Evolutionary conservation across 1,140 invertebrate genomes (phyloP).

Genomic region (Elymnias hypermnestra): DNA sequence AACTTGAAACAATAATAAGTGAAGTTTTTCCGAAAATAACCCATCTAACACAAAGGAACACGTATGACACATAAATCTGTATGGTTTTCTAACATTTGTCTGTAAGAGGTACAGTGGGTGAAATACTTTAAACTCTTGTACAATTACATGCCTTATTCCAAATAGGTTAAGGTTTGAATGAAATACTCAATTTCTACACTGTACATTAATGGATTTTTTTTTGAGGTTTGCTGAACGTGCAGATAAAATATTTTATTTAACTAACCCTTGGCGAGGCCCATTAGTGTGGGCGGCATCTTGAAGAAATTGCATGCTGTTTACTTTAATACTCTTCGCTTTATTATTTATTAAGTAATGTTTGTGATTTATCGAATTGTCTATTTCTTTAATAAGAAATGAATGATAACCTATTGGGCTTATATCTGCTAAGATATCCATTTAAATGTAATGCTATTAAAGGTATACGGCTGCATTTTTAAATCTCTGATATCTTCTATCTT

Average conservation of each 20-base stretch:
- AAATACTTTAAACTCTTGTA: neutral
- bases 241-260: slow-evolving; percentile 27
- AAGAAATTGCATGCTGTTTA: slow-evolving; percentile 18
- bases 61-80: slow-evolving; percentile 19
- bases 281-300: slow-evolving; percentile 25
- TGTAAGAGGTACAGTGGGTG: slow-evolving; percentile 9
- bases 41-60: slow-evolving; percentile 11
- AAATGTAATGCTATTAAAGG: too few relatives aligned
- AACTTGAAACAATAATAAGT: neutral
- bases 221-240: slow-evolving; percentile 22
- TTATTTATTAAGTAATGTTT: neutral
- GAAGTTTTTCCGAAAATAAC: neutral
- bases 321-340: neutral
- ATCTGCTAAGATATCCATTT: too few relatives aligned
- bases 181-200: neutral
- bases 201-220: slow-evolving; percentile 22
- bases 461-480: too few relatives aligned
- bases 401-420: too few relatives aligned
- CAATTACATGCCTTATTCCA: slow-evolving; percentile 3
- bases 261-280: slow-evolving; percentile 21
- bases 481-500: too few relatives aligned
- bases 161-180: neutral
- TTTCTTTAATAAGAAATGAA: too few relatives aligned
- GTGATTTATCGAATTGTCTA: too few relatives aligned
- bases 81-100: slow-evolving; percentile 18